These are phyloP conservation scores for Brotula barbata DNA, from an alignment of 2,797 vertebrate species.

Conservation along the genomic window DNA sequence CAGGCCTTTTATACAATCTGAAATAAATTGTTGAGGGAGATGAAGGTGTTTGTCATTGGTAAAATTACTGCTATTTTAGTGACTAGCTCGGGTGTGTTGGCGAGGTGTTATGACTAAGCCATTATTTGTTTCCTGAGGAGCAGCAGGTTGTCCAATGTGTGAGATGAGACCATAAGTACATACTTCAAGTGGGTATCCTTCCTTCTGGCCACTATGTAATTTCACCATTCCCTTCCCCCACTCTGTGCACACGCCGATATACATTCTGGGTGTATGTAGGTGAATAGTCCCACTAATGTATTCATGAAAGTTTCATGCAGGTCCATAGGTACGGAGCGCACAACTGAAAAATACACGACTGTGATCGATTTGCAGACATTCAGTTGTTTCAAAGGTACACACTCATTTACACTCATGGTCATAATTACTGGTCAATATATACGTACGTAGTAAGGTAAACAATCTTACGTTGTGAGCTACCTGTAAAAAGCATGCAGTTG, in stretches of 20 bases:
- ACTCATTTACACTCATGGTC: constrained; percentile 7
- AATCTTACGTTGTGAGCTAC: constrained; percentile 23
- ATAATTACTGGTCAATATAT: neutral
- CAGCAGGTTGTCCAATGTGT: constrained; percentile 73
- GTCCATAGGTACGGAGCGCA: constrained; percentile 21
- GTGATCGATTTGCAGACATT: constrained; percentile 6
- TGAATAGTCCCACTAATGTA: constrained; percentile 21
- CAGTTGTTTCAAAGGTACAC: constrained; percentile 25
- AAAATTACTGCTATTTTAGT: constrained; percentile 70
- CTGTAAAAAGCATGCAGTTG: constrained; percentile 29
- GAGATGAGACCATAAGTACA: constrained; percentile 74
- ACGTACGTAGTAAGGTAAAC: neutral
- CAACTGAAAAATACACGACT: constrained; percentile 11
- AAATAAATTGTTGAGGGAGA: constrained; percentile 55
- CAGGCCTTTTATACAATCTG: constrained; percentile 51
- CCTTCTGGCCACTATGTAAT: constrained; percentile 61
- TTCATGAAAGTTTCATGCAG: constrained; percentile 31
- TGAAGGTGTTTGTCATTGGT: constrained; percentile 51
- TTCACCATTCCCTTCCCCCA: constrained; percentile 27
- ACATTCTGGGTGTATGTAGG: constrained; percentile 6
- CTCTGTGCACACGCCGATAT: neutral
- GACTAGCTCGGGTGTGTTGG: constrained; percentile 66
- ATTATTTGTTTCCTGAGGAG: constrained; percentile 77
- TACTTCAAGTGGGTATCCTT: constrained; percentile 61
- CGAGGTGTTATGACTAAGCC: constrained; percentile 72